phyloP scores from a whole-genome alignment of 1,140 invertebrate species.

The Solenopsis fugax region DNA sequence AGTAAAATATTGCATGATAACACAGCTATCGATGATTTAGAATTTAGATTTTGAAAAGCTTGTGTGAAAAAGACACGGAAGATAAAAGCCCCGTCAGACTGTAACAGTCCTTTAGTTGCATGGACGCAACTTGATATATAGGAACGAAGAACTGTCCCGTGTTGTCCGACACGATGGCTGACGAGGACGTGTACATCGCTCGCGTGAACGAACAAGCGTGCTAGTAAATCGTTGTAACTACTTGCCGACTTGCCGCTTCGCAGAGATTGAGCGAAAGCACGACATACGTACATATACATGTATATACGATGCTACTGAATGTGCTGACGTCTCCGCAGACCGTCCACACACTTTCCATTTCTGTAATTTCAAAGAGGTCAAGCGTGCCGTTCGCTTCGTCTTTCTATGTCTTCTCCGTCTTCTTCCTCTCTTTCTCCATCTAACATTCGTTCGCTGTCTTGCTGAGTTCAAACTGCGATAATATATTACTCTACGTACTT shows the following conservation, averaged over 20 bases:
- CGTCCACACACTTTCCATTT: constrained; percentile 75
- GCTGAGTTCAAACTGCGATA: not conserved
- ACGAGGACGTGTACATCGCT: constrained; percentile 61
- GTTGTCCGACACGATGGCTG: constrained; percentile 66
- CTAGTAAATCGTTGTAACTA: constrained; percentile 73
- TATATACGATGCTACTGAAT: constrained; percentile 54
- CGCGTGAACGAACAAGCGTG: constrained; percentile 69
- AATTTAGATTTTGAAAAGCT: not conserved
- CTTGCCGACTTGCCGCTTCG: constrained; percentile 73
- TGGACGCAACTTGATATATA: constrained; percentile 63
- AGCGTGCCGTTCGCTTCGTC: constrained; percentile 28
- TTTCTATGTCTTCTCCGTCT: not conserved
- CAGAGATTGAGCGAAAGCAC: constrained; percentile 75
- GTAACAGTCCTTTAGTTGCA: constrained; percentile 22
- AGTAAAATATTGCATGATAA: not conserved
- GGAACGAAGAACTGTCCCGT: constrained; percentile 51
- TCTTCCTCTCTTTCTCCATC: constrained; percentile 46
- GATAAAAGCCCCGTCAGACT: constrained; percentile 19
- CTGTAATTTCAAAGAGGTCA: constrained; percentile 76
- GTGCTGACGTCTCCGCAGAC: constrained; percentile 65
- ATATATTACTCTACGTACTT: constrained; percentile 20
- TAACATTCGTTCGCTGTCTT: constrained; percentile 14
- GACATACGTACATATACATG: constrained; percentile 10
- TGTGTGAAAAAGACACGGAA: not conserved
- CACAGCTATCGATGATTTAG: not conserved